Base-by-base conservation (phyloP, 2,797 vertebrate species). In the Sardinella longiceps region DNA sequence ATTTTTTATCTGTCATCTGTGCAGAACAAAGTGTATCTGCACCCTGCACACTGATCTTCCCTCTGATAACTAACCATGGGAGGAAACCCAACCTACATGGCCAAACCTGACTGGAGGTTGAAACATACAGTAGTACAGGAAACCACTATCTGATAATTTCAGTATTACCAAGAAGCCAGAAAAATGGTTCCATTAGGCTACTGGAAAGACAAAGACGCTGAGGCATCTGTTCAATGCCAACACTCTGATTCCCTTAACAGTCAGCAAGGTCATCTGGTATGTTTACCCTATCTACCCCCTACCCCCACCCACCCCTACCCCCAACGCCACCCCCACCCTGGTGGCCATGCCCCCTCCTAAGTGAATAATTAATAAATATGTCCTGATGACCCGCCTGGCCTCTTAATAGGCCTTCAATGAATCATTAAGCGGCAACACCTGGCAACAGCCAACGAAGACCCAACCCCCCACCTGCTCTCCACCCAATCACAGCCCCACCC, bases 351-450 rank as follows among this genome's bases (percentile, higher is more conserved):
- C 60, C 51, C 50, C 11, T 84, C 50, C 43, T 5, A 5, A 20
- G 33, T 85, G 80, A 87, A 88, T 87, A 84, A 87, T 90, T 33
- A 43, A 88, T 37, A 14, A n/a, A 18, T 30, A 70, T 48, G 1
- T 28, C 80, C 18, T 23, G 70, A 77, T 77, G 74, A 85, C 82
- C 50, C 60, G 66, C 50, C 60, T 45, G 53, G 45, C 30, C 74
- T 85, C 70, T 43, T 85, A 82, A 89, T 86, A 83, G 84, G 80
- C 56, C 50, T 45, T 25, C 12, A 53, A 80, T 87, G 33, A 87
- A 90, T 90, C 81, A 83, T 84, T 83, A 82, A 84, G 83, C 37
- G 84, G 12, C 3, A 58, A 66, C 83, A 83, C 56, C 82, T 87
- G 84, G 46, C 50, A 74, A 80, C 74, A 81, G 70, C 87, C 85